Conservation (phyloP, 1,140 invertebrate genomes). For the Drosophila repleta region DNA sequence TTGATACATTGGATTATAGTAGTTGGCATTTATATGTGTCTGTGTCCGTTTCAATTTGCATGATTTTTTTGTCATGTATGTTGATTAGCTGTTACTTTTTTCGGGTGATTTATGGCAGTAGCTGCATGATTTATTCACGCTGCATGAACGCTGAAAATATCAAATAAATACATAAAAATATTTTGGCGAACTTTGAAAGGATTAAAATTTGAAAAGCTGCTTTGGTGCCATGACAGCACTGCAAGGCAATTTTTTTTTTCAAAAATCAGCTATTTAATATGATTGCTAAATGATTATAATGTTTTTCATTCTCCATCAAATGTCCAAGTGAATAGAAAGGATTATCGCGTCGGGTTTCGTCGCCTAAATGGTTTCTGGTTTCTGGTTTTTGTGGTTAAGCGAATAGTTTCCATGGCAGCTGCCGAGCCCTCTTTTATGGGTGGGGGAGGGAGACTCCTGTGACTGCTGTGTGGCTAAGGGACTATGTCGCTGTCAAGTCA, state of each 20-base stretch:
- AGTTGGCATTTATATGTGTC: conserved; percentile 38
- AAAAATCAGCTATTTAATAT: conserved; percentile 22
- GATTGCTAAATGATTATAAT: conserved; percentile 18
- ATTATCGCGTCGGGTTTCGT: conserved; percentile 36
- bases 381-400: conserved; percentile 46
- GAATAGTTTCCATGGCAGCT: conserved; percentile 35
- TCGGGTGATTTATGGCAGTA: conserved; percentile 28
- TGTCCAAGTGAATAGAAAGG: conserved; percentile 50
- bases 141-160: background rate
- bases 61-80: conserved; percentile 33
- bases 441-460: background rate
- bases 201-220: conserved; percentile 2
- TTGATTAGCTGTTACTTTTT: conserved; percentile 62
- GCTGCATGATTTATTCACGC: conserved; percentile 23
- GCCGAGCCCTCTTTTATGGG: conserved; percentile 7
- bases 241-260: conserved; percentile 1
- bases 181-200: background rate
- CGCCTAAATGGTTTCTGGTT: conserved; percentile 43
- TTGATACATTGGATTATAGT: conserved; percentile 34
- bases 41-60: conserved; percentile 68
- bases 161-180: background rate
- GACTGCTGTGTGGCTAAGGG: background rate
- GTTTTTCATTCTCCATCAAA: background rate
- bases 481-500: conserved; percentile 44
- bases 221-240: background rate